Evolutionary conservation across 1,140 invertebrate species (phyloP).

Genomic region (Oncopodura yosiiana): DNA sequence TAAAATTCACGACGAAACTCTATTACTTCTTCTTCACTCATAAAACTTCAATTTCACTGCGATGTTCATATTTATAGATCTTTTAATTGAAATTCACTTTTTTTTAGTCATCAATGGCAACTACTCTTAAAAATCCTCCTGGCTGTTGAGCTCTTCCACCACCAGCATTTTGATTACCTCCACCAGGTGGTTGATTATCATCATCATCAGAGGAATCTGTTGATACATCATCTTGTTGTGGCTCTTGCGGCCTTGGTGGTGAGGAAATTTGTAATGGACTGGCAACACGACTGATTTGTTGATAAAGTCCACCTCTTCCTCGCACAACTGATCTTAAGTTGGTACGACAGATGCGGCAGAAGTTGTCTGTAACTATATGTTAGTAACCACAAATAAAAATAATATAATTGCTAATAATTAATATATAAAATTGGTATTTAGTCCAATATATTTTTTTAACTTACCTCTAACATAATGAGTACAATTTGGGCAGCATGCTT

Average conservation of each 20-base stretch:
- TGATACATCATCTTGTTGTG: neutral
- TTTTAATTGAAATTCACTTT: slow-evolving; percentile 7
- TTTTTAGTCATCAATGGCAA: slow-evolving; percentile 22
- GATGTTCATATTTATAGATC: too few relatives aligned
- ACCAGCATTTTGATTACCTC: slow-evolving; percentile 4
- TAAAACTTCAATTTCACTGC: too few relatives aligned
- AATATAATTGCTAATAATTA: too few relatives aligned
- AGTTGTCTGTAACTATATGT: slow-evolving; percentile 26
- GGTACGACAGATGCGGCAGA: slow-evolving; percentile 31
- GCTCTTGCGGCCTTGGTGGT: slow-evolving; percentile 10
- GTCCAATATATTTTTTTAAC: neutral
- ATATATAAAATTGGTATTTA: too few relatives aligned
- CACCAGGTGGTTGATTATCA: slow-evolving; percentile 5
- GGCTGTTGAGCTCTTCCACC: neutral
- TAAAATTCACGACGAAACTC: too few relatives aligned
- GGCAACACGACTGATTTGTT: slow-evolving; percentile 29
- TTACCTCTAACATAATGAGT: slow-evolving; percentile 31
- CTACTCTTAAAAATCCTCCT: slow-evolving; percentile 28
- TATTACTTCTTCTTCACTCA: too few relatives aligned
- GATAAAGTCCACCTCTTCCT: slow-evolving; percentile 31
- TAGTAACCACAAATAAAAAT: neutral
- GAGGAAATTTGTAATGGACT: slow-evolving; percentile 20
- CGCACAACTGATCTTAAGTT: slow-evolving; percentile 27
- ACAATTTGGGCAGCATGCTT: slow-evolving; percentile 27
- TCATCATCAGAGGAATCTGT: slow-evolving; percentile 9